phyloP scores from a whole-genome alignment of 2,113 vertebrate species.

The Meles meles region DNA sequence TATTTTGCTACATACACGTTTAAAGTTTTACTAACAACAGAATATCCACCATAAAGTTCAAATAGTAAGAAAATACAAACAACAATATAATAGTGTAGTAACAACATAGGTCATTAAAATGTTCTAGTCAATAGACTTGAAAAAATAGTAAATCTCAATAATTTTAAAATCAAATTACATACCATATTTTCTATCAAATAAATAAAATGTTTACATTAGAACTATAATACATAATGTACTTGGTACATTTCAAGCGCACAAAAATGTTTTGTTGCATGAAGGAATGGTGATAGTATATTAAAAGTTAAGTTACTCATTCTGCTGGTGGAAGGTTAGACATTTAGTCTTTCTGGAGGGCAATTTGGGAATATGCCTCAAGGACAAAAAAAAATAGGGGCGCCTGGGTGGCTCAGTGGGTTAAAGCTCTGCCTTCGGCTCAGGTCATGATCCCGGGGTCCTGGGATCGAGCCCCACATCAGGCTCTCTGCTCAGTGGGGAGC shows the following conservation, averaged over 20 bases:
- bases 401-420: no score
- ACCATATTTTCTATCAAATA: not conserved
- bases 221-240: not conserved
- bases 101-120: not conserved
- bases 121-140: not conserved
- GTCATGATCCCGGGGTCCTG: no score
- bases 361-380: not conserved
- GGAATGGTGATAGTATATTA: not conserved
- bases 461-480: no score
- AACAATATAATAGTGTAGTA: not conserved
- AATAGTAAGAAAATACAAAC: not conserved
- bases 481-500: no score
- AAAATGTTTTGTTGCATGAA: not conserved
- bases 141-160: not conserved
- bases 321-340: not conserved
- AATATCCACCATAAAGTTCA: no score
- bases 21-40: not conserved
- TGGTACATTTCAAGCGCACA: not conserved
- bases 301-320: not conserved
- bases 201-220: not conserved
- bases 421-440: no score
- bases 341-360: not conserved
- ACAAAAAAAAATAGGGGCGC: not conserved
- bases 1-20: not conserved
- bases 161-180: not conserved